A percentile compares a stretch with the other conserved stretches of the same genome.
Evolutionary conservation across 2,797 vertebrate species (phyloP).

Genomic region (Karalla daura): DNA sequence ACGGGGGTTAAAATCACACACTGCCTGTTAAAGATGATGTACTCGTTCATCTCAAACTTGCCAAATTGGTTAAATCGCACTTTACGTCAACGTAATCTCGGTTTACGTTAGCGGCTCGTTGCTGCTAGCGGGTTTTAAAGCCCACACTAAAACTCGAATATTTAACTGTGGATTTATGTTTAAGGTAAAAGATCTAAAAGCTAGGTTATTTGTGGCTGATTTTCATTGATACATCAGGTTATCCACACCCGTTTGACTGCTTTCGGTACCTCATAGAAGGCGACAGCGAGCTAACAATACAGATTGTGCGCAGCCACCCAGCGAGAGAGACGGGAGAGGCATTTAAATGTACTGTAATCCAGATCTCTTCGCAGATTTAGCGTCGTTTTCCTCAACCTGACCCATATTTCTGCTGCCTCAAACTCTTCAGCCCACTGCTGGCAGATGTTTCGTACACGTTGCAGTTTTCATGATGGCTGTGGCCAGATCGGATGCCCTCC

Average conservation of each 20-base stretch:
- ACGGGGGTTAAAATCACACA: no score
- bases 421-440: not conserved
- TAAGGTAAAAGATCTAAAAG: no score
- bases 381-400: not conserved
- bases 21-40: no score
- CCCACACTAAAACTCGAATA: not conserved
- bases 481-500: slow-evolving; percentile 4
- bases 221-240: not conserved
- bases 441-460: slow-evolving; percentile 29
- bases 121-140: not conserved
- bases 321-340: no score
- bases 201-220: not conserved
- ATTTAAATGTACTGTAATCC: no score
- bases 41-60: slow-evolving; percentile 2
- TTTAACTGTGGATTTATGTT: accelerated
- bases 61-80: slow-evolving; percentile 17
- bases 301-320: no score
- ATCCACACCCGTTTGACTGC: no score
- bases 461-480: slow-evolving; percentile 28
- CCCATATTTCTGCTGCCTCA: not conserved
- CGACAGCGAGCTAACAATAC: no score
- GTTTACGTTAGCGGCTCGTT: not conserved
- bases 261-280: no score
- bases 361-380: no score
- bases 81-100: slow-evolving; percentile 11